Evolutionary conservation across 2,797 vertebrate genomes (phyloP).

Genomic region (Odontamblyopus rebecca): DNA sequence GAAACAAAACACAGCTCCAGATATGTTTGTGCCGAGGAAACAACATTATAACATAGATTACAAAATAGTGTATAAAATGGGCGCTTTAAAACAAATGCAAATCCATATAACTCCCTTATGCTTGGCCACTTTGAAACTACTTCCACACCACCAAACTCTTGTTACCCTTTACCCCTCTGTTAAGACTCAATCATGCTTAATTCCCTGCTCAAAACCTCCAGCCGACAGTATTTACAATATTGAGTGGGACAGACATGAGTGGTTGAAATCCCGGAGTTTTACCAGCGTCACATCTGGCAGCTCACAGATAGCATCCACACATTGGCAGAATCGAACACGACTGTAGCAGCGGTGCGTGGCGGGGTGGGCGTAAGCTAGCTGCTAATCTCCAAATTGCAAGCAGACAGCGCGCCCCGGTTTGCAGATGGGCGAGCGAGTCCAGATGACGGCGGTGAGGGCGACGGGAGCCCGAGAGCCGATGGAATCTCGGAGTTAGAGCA

Average conservation of each 20-base stretch:
- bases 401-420: constrained; percentile 58
- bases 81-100: too few species aligned
- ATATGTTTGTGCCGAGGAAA: too few species aligned
- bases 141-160: too few species aligned
- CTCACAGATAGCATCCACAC: constrained; percentile 15
- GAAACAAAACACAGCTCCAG: too few species aligned
- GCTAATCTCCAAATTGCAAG: constrained; percentile 64
- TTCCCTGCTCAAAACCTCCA: constrained; percentile 1
- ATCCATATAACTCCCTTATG: too few species aligned
- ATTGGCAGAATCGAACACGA: constrained; percentile 29
- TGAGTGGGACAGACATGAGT: constrained; percentile 1
- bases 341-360: constrained; percentile 36
- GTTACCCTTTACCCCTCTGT: background rate
- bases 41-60: too few species aligned
- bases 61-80: too few species aligned
- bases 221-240: background rate
- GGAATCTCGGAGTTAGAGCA: constrained; percentile 30
- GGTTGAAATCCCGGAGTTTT: background rate
- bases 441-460: constrained; percentile 39
- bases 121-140: too few species aligned
- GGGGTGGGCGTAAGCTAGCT: constrained; percentile 45
- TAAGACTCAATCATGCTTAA: background rate
- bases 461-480: constrained; percentile 35
- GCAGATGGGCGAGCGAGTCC: constrained; percentile 28
- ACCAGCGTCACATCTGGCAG: constrained; percentile 5